Evolutionary conservation across 2,888 invertebrate species (phyloP), one percentile per base, ranked within the genome.

Genomic region (Lathronympha strigana): DNA sequence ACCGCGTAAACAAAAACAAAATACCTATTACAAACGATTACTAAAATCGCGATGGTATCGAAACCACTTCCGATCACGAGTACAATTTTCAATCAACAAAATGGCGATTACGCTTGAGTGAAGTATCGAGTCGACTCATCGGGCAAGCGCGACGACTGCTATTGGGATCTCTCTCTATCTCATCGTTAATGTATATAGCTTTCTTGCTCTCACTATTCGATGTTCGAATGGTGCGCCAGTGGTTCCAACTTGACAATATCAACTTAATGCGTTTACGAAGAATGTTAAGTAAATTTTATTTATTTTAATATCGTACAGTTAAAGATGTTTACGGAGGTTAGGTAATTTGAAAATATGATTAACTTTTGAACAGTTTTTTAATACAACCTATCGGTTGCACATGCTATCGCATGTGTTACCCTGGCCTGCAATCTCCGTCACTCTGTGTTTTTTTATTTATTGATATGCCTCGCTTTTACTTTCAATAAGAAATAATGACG

Each of bases 31-130:
- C 9, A 78, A 79, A 76, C 84, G 84, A 86, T 80, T 82, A 78
- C 72, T 74, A 75, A 69, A 71, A 74, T 77, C 82, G 58, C 64
- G 64, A 89, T 88, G 87, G 88, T 88, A 84, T 87, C 80, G 78
- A 84, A 84, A 80, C 69, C 78, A 21, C 50, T 40, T 36, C 19
- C 50, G 61, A 80, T 75, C 77, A 79, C 80, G 78, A 82, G 72
- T 77, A 72, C 71, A 67, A 63, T 49, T 61, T 61, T 64, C 61
- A 55, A 61, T 28, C 11, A 67, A 49, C 61, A 60, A 49, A 50
- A 68, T 67, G 61, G 50, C 61, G 64, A 66, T 54, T 51, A 47
- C 36, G 45, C 47, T 33, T 47, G 62, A 55, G 36, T 55, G 55
- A 33, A 36, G 25, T 9, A 51, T 60, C 47, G 64, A 66, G 13